A percentile compares a stretch with the other conserved stretches of the same genome.
phyloP scores from a whole-genome alignment of 2,797 vertebrate genomes.

The Lophotriccus pileatus region DNA sequence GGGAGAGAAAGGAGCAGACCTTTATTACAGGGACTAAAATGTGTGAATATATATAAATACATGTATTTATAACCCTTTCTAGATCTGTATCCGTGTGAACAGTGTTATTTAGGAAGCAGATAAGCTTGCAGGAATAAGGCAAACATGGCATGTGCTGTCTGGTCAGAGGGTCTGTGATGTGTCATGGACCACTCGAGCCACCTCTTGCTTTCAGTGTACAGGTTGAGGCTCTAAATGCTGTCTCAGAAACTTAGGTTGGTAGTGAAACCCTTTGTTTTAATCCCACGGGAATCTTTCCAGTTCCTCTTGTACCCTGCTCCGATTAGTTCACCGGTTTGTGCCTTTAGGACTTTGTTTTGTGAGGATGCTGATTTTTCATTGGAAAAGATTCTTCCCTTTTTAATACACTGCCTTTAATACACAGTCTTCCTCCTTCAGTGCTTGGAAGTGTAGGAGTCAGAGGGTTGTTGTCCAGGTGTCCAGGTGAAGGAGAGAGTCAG shows the following conservation, averaged over 20 bases:
- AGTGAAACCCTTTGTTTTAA: not conserved
- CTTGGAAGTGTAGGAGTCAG: not conserved
- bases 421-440: not conserved
- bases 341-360: conserved; percentile 53
- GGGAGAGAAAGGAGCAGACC: not conserved
- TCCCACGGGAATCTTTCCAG: not conserved
- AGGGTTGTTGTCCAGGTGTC: not conserved
- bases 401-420: conserved; percentile 41
- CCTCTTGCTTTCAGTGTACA: not conserved
- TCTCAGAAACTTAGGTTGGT: not conserved
- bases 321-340: conserved; percentile 30
- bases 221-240: not conserved
- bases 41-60: conserved; percentile 36
- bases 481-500: not conserved
- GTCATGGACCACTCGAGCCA: not conserved
- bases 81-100: not conserved
- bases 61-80: conserved; percentile 41
- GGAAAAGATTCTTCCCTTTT: conserved; percentile 2
- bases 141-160: not conserved
- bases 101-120: conserved; percentile 15
- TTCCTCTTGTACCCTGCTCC: not conserved
- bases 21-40: conserved; percentile 20
- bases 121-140: not conserved
- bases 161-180: not conserved
- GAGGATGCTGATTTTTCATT: not conserved